Evolutionary conservation across 1,140 invertebrate genomes (phyloP).

Genomic region (Macrobrachium nipponense): DNA sequence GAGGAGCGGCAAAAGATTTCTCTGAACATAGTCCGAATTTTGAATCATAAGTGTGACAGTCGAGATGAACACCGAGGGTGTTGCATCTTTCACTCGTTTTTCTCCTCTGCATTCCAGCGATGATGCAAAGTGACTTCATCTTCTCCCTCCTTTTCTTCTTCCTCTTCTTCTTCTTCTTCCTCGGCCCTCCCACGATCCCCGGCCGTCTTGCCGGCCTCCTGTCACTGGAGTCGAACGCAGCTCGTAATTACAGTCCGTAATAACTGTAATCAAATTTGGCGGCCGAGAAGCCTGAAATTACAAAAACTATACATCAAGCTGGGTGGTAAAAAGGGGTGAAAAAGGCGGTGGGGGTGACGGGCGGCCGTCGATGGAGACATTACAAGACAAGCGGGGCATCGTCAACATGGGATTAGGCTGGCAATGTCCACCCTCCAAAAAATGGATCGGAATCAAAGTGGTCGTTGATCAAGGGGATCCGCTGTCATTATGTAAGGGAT

Average conservation of each 20-base stretch:
- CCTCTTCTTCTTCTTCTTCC: neutral
- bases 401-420: constrained; percentile 34
- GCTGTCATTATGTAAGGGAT: constrained; percentile 46
- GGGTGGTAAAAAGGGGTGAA: constrained; percentile 58
- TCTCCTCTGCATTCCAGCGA: constrained; percentile 20
- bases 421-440: neutral
- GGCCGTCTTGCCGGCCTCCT: constrained; percentile 14
- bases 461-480: constrained; percentile 45
- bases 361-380: constrained; percentile 54
- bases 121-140: constrained; percentile 43
- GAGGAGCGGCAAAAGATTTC: no score
- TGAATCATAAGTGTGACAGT: no score
- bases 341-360: constrained; percentile 23
- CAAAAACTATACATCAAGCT: constrained; percentile 60
- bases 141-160: neutral
- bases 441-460: constrained; percentile 45
- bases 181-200: neutral
- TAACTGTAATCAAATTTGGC: constrained; percentile 63
- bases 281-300: constrained; percentile 60
- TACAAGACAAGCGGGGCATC: constrained; percentile 41
- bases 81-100: no score
- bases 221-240: constrained; percentile 51
- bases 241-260: constrained; percentile 53
- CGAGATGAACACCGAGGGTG: no score
- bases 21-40: no score